A percentile compares a stretch with the other conserved stretches of the same genome.
phyloP scores from a whole-genome alignment of 2,113 vertebrate genomes.

The Formicarius rufipectus region DNA sequence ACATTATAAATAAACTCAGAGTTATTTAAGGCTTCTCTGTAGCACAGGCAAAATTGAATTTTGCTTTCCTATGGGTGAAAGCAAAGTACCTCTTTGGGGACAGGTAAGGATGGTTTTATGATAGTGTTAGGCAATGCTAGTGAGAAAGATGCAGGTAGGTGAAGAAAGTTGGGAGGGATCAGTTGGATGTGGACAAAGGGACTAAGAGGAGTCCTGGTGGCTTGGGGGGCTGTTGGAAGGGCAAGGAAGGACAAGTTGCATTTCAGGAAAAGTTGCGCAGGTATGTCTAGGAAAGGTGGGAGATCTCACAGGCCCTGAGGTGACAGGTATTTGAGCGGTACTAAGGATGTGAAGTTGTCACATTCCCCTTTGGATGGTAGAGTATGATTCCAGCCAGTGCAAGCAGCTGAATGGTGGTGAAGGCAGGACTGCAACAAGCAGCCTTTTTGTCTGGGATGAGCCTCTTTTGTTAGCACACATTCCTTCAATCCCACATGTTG shows the following conservation, averaged over 20 bases:
- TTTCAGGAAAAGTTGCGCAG: background rate
- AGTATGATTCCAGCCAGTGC: fast-evolving
- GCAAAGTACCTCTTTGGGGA: background rate
- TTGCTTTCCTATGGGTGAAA: background rate
- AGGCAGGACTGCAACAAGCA: background rate
- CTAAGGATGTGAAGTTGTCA: background rate
- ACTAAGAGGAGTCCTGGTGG: background rate
- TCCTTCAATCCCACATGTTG: background rate
- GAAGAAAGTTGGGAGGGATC: background rate
- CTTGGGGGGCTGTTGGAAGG: background rate
- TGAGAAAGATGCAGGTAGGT: background rate
- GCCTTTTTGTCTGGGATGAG: background rate
- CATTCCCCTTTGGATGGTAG: background rate
- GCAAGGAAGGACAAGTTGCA: fast-evolving
- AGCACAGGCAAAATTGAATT: background rate
- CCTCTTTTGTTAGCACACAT: background rate
- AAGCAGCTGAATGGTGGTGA: background rate
- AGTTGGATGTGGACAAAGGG: background rate
- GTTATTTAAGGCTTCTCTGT: background rate
- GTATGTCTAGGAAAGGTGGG: background rate
- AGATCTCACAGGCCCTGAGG: background rate
- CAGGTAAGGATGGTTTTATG: background rate
- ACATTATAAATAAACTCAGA: background rate
- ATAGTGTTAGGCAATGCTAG: background rate
- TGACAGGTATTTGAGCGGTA: background rate